phyloP scores from a whole-genome alignment of 2,888 invertebrate species.

The Odontothrips loti region DNA sequence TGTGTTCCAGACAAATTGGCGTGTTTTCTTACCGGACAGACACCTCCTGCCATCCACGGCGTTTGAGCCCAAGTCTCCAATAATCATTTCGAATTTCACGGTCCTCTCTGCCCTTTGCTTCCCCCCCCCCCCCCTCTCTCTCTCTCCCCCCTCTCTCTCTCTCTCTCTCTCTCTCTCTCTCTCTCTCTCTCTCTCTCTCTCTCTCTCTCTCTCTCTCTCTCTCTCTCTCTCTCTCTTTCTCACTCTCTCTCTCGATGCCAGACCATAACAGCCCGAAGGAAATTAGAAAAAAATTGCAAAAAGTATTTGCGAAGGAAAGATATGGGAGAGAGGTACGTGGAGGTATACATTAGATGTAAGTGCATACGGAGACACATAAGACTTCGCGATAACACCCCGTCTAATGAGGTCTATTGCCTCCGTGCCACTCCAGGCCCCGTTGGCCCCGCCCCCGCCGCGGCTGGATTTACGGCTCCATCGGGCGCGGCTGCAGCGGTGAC shows the following conservation, averaged over 20 bases:
- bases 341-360: no score
- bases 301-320: no score
- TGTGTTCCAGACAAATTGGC: slow-evolving; percentile 6
- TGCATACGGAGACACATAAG: no score
- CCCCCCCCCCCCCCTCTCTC: slow-evolving; percentile 29
- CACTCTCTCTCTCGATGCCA: slow-evolving; percentile 32
- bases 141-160: slow-evolving; percentile 31
- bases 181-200: slow-evolving; percentile 31
- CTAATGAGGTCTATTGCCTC: slow-evolving; percentile 39
- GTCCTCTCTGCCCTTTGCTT: background rate
- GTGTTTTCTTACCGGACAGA: background rate
- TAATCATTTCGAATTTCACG: background rate
- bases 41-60: background rate
- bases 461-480: background rate
- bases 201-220: slow-evolving; percentile 26
- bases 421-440: background rate
- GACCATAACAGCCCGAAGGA: background rate
- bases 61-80: background rate
- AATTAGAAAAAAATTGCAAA: background rate
- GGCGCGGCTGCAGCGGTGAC: background rate
- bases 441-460: background rate
- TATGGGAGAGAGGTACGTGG: no score
- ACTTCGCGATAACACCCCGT: slow-evolving; percentile 33
- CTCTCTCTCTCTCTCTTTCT: slow-evolving; percentile 34
- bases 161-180: slow-evolving; percentile 34